phyloP scores from a whole-genome alignment of 2,888 invertebrate genomes.

The Carpatolechia fugitivella region DNA sequence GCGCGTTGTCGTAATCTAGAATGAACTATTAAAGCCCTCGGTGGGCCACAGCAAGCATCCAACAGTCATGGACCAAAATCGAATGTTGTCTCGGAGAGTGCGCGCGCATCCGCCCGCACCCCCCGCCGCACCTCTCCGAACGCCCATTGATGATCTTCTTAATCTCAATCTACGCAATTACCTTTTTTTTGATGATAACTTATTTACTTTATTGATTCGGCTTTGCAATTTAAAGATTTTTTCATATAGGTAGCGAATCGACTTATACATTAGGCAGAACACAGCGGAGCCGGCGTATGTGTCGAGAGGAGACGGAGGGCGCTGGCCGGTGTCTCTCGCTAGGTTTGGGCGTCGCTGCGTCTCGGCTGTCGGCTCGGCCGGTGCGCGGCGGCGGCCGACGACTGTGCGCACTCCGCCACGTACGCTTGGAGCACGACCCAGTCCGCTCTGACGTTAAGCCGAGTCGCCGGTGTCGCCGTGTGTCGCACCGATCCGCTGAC shows the following conservation, averaged over 20 bases:
- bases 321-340: slow-evolving; percentile 63
- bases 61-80: slow-evolving; percentile 80
- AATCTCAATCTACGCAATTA: slow-evolving; percentile 64
- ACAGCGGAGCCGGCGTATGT: slow-evolving; percentile 18
- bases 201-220: slow-evolving; percentile 23
- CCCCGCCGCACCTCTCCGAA: slow-evolving; percentile 61
- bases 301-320: slow-evolving; percentile 47
- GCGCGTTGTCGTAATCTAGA: slow-evolving; percentile 57
- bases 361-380: slow-evolving; percentile 66
- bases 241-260: neutral
- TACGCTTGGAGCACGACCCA: slow-evolving; percentile 72
- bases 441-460: slow-evolving; percentile 74
- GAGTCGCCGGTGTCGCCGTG: slow-evolving; percentile 65
- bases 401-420: slow-evolving; percentile 70
- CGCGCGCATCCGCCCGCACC: slow-evolving; percentile 75
- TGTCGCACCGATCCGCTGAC: slow-evolving; percentile 47
- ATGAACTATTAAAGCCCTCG: slow-evolving; percentile 74
- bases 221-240: neutral
- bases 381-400: slow-evolving; percentile 64
- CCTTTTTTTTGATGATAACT: slow-evolving; percentile 46
- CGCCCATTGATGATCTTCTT: slow-evolving; percentile 76
- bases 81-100: slow-evolving; percentile 73
- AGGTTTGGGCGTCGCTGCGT: slow-evolving; percentile 78
- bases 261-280: neutral
- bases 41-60: slow-evolving; percentile 74